Conservation (phyloP, 1,140 invertebrate species). For the Drosophila ercepeae region DNA sequence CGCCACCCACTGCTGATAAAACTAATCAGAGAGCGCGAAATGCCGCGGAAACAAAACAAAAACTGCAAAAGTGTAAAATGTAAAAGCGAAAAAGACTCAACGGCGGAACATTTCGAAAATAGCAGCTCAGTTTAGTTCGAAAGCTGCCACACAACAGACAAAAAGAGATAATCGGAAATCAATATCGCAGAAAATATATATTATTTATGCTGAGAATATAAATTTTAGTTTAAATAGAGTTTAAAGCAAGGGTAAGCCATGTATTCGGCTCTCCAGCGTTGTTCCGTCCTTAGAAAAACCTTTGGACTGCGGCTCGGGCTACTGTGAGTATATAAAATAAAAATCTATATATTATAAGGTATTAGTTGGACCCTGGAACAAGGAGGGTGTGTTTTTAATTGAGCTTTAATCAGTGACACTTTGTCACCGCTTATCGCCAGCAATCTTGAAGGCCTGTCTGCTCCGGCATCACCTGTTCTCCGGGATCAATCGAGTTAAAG, state of each 20-base stretch:
- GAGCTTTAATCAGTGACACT: slow-evolving; percentile 30
- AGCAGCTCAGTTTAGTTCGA: slow-evolving; percentile 47
- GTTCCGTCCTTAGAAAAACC: slow-evolving; percentile 35
- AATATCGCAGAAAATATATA: slow-evolving; percentile 8
- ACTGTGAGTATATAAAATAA: slow-evolving; percentile 33
- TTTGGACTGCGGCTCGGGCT: slow-evolving; percentile 52
- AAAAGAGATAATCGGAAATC: not conserved
- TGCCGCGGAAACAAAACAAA: slow-evolving; percentile 42
- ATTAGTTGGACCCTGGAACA: not conserved
- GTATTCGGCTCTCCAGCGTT: slow-evolving; percentile 30
- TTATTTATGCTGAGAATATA: slow-evolving; percentile 1
- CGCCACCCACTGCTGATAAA: not conserved
- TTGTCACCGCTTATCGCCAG: slow-evolving; percentile 18
- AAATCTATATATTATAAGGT: slow-evolving; percentile 5
- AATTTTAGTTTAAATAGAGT: not conserved
- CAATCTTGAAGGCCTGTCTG: slow-evolving; percentile 37
- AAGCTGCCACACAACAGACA: slow-evolving; percentile 31
- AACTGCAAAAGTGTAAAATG: slow-evolving; percentile 42
- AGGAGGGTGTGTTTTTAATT: slow-evolving; percentile 30
- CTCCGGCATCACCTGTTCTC: slow-evolving; percentile 55
- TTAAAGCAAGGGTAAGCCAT: slow-evolving; percentile 21
- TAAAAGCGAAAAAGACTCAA: slow-evolving; percentile 36
- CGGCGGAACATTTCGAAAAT: slow-evolving; percentile 35
- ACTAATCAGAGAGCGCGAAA: slow-evolving; percentile 19
- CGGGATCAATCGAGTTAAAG: slow-evolving; percentile 1